Percentiles rank a stretch among this genome's conserved stretches.
These are phyloP conservation scores for Onthophagus sagittarius DNA, from an alignment of 2,888 invertebrate species.

Conservation along the genomic window DNA sequence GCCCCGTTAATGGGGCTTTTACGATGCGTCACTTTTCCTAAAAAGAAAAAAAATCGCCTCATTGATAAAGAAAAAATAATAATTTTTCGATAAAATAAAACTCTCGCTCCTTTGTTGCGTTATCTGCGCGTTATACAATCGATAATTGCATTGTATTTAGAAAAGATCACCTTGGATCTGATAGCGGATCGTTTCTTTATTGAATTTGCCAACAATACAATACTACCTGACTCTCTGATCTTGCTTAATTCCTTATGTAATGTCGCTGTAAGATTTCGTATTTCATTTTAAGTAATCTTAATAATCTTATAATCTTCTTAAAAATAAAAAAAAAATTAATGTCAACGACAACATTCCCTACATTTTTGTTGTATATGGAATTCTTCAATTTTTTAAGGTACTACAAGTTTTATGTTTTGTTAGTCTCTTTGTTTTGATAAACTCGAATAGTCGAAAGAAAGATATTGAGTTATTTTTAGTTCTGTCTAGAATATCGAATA, in stretches of 20 bases:
- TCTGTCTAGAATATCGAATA: neutral
- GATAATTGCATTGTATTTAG: slow-evolving; percentile 9
- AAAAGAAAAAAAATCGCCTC: neutral
- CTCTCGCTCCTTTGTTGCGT: neutral
- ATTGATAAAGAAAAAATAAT: neutral
- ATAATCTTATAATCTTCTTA: no score
- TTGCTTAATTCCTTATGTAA: slow-evolving; percentile 2
- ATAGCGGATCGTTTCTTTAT: neutral
- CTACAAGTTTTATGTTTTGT: neutral
- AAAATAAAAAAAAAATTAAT: no score
- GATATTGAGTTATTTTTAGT: neutral
- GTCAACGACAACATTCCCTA: no score
- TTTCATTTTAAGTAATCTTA: neutral
- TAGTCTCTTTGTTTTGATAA: neutral
- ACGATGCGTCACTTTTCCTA: neutral
- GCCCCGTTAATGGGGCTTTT: neutral
- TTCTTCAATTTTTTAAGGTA: neutral
- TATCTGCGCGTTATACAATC: neutral
- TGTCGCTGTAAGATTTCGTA: neutral
- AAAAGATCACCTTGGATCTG: slow-evolving; percentile 10
- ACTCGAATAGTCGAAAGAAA: neutral
- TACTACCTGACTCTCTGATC: neutral
- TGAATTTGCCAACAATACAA: slow-evolving; percentile 5
- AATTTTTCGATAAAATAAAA: neutral
- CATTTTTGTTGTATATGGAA: no score